Evolutionary conservation across 2,888 invertebrate species (phyloP).

Genomic region (Parnassius orleans): DNA sequence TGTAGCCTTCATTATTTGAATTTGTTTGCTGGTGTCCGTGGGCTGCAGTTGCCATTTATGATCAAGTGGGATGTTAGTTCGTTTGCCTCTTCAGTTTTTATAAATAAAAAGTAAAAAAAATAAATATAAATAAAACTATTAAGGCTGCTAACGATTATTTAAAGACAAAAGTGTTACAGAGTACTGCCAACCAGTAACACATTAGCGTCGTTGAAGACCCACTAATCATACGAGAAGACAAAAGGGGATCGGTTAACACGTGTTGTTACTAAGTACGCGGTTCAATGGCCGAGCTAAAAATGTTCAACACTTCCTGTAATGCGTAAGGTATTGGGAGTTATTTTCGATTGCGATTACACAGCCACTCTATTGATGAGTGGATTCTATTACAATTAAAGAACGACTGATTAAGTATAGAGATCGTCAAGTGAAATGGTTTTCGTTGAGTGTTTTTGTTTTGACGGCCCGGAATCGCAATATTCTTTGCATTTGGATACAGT

Average conservation of each 20-base stretch:
- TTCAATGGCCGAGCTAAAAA: constrained; percentile 68
- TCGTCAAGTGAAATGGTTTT: constrained; percentile 8
- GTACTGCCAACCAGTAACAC: background rate
- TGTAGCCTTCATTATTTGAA: too few species aligned
- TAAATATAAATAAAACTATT: too few species aligned
- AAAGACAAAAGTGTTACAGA: background rate
- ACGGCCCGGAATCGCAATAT: background rate
- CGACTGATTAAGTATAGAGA: constrained; percentile 15
- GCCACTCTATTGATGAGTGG: constrained; percentile 32
- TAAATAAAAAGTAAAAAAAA: too few species aligned
- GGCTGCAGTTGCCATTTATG: too few species aligned
- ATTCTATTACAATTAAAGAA: constrained; percentile 26
- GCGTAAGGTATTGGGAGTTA: constrained; percentile 39
- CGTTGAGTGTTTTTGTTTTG: background rate
- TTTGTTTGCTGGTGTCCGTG: too few species aligned
- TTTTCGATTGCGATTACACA: constrained; percentile 44
- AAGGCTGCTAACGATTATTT: too few species aligned
- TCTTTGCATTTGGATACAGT: too few species aligned
- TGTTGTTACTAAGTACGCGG: constrained; percentile 47
- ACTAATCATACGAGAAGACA: constrained; percentile 22
- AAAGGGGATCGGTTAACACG: constrained; percentile 49
- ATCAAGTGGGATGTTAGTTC: too few species aligned
- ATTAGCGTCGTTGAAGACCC: background rate
- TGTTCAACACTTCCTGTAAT: constrained; percentile 55
- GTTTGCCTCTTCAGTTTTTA: too few species aligned